Percentiles rank a stretch among this genome's conserved stretches.
Conservation (phyloP, 2,797 vertebrate genomes). For the Eulemur mongoz region DNA sequence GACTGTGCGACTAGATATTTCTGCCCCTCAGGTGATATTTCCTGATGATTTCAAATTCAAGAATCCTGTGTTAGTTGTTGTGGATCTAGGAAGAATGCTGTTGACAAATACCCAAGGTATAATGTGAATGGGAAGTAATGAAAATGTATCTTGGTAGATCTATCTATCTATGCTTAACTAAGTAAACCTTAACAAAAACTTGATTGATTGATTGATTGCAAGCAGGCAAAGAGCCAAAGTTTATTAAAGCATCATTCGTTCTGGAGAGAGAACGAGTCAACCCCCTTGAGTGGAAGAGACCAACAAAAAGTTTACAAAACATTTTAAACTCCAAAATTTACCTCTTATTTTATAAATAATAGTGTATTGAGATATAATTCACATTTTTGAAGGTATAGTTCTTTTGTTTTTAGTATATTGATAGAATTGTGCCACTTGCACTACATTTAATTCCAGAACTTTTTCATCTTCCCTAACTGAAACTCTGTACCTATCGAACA, state of each 20-base stretch:
- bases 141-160: neutral
- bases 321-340: neutral
- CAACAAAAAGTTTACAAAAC: neutral
- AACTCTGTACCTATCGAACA: neutral
- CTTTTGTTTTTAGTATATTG: neutral
- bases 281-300: no score
- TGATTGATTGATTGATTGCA: neutral
- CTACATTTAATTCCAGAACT: neutral
- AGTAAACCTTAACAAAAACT: neutral
- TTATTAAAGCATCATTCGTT: no score
- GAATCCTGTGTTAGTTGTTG: slow-evolving; percentile 95
- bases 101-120: slow-evolving; percentile 97
- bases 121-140: neutral
- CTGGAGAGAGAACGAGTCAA: no score
- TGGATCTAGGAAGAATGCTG: slow-evolving; percentile 97
- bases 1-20: slow-evolving; percentile 97
- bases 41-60: slow-evolving; percentile 96
- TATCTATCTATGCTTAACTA: neutral
- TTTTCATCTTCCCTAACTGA: neutral
- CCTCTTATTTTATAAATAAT: neutral
- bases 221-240: no score
- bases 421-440: neutral
- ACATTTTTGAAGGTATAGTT: neutral
- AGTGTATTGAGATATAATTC: neutral
- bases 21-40: slow-evolving; percentile 97